These are phyloP conservation scores for Anthrax anthrax DNA, from an alignment of 2,888 invertebrate species.

Conservation along the genomic window DNA sequence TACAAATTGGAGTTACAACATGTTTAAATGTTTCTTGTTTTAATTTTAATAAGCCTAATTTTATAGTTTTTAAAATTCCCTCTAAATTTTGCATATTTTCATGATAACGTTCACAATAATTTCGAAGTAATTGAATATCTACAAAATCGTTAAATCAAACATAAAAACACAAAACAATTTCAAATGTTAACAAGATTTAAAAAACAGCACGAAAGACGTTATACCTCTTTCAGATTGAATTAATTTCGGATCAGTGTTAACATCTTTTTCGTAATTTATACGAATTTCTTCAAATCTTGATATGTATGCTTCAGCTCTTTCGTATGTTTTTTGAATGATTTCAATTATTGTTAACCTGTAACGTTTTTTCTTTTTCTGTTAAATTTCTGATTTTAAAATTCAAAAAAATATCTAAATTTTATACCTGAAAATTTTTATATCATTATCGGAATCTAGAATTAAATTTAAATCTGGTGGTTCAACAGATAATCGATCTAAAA, in stretches of 20 bases:
- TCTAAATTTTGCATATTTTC: slow-evolving; percentile 54
- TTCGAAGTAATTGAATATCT: slow-evolving; percentile 49
- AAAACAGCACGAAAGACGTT: slow-evolving; percentile 12
- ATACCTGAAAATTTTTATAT: slow-evolving; percentile 24
- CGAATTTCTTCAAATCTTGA: slow-evolving; percentile 49
- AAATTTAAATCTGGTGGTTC: slow-evolving; percentile 55
- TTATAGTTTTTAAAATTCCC: slow-evolving; percentile 48
- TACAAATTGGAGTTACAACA: slow-evolving; percentile 55
- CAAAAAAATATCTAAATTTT: not conserved
- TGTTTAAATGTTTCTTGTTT: slow-evolving; percentile 57
- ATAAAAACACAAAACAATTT: too few species aligned
- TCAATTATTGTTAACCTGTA: slow-evolving; percentile 23
- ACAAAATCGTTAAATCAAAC: not conserved
- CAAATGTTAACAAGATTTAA: too few species aligned
- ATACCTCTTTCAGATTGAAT: slow-evolving; percentile 45
- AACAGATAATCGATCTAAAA: too few species aligned
- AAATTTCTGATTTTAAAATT: not conserved
- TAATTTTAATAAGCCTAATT: slow-evolving; percentile 58
- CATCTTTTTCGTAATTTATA: slow-evolving; percentile 55
- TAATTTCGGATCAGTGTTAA: slow-evolving; percentile 44
- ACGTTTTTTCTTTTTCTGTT: not conserved
- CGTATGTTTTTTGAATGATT: slow-evolving; percentile 45
- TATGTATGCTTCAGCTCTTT: slow-evolving; percentile 47
- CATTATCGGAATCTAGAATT: slow-evolving; percentile 51
- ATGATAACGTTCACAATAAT: slow-evolving; percentile 52